phyloP scores from a whole-genome alignment of 2,113 vertebrate genomes.

The Naja naja region DNA sequence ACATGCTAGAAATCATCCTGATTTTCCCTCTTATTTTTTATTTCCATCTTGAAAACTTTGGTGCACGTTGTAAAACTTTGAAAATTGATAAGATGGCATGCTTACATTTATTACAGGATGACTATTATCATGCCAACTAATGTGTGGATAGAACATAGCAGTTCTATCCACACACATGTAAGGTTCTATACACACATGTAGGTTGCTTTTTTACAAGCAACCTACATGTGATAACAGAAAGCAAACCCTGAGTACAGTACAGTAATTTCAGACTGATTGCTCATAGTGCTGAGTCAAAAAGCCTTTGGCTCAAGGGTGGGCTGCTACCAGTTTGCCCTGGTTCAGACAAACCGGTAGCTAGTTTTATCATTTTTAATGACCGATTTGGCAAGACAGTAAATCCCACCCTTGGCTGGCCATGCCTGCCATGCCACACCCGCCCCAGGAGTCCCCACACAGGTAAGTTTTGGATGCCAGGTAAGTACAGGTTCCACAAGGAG shows the following conservation, averaged over 20 bases:
- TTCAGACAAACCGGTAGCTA: too few relatives aligned
- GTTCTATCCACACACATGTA: too few relatives aligned
- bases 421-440: too few relatives aligned
- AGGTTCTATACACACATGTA: too few relatives aligned
- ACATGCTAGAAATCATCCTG: background rate
- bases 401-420: too few relatives aligned
- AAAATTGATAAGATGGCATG: background rate
- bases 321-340: too few relatives aligned
- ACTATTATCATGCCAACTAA: background rate
- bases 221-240: background rate
- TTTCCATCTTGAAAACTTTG: background rate
- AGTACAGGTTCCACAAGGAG: too few relatives aligned
- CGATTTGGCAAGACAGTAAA: too few relatives aligned
- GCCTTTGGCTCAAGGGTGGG: background rate
- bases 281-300: background rate
- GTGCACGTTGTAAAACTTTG: background rate
- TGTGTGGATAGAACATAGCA: background rate
- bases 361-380: too few relatives aligned
- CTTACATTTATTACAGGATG: background rate
- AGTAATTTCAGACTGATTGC: background rate
- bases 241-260: background rate
- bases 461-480: too few relatives aligned
- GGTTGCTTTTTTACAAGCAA: background rate
- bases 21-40: background rate
- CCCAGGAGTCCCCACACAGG: too few relatives aligned